Percentiles rank a stretch among this genome's conserved stretches.
phyloP scores from a whole-genome alignment of 1,140 invertebrate species.

The Achatina immaculata region DNA sequence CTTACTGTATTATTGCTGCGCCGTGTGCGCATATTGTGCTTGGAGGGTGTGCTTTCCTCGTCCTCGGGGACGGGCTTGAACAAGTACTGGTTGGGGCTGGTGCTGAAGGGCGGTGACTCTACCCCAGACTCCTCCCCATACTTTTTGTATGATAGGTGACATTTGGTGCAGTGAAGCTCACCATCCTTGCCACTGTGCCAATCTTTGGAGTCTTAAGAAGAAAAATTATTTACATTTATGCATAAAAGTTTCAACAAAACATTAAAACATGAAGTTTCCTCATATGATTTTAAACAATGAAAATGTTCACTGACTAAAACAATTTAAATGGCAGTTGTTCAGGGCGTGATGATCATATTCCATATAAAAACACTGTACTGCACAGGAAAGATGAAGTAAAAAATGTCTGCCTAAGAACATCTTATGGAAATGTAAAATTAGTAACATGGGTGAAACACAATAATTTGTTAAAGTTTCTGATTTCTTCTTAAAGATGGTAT shows the following conservation, averaged over 20 bases:
- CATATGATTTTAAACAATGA: background rate
- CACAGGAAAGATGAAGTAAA: too few relatives aligned
- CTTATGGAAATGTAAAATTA: too few relatives aligned
- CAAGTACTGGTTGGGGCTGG: constrained; percentile 72
- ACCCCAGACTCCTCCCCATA: constrained; percentile 78
- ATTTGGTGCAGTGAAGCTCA: constrained; percentile 84
- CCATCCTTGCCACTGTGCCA: constrained; percentile 86
- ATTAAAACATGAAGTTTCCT: background rate
- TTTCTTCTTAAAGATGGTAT: too few relatives aligned
- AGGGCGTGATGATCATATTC: too few relatives aligned
- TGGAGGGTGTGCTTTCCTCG: constrained; percentile 73
- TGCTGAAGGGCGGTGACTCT: constrained; percentile 54
- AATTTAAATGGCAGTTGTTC: too few relatives aligned
- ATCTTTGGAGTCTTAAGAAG: constrained; percentile 76
- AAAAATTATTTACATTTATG: constrained; percentile 13
- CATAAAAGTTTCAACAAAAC: background rate
- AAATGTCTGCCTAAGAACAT: too few relatives aligned
- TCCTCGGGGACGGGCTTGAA: constrained; percentile 80
- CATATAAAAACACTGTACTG: too few relatives aligned
- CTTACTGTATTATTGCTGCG: constrained; percentile 69
- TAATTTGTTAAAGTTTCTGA: too few relatives aligned
- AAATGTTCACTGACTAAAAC: background rate
- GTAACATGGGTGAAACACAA: too few relatives aligned
- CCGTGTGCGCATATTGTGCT: constrained; percentile 75
- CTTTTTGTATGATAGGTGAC: constrained; percentile 85